Base-by-base conservation (phyloP, 37 sponge, comb jelly and placozoan species). In the Crambe crambe region DNA sequence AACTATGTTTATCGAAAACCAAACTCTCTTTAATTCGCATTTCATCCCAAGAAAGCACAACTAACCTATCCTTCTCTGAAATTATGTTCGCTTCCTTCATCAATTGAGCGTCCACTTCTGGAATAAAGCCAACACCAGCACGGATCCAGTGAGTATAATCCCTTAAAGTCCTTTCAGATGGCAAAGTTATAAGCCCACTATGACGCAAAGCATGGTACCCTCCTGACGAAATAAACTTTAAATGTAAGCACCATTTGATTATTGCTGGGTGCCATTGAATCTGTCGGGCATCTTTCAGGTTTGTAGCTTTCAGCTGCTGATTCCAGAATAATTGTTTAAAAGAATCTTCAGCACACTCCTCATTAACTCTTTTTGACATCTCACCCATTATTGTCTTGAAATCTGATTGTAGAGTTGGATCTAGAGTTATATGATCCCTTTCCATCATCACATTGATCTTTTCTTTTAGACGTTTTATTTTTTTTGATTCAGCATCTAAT, bases 281-380 rank as follows among this genome's bases (percentile, higher is more conserved):
- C 23, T 86, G 68, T 65, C 76, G 31, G 29, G 39, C 22, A 51
- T 86, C 70, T 67, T 80, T 86, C 30, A 39, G 30, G 34, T 74
- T 39, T 58, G 76, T 31, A 58, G 77, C 68, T 51, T 84, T 27
- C 15, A 80, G 72, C 35, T 86, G 87, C 60, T 86, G 44, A 26
- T 80, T 75, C 87, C 87, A 86, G 37, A 86, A 86, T 18, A 80
- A 18, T n/a, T 81, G 61, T 26, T 68, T 64, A 74, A 86, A 86
- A 5, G 72, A 77, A n/a, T 59, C 76, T 44, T 79, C 80, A 40
- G 76, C 38, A 77, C 80, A 75, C 58, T 51, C 57, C 47, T 75
- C 35, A 43, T 27, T 51, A 1, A 86, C 43, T n/a, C 39, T 68
- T 63, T 18, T 68, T 34, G 70, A 39, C 37, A 68, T 47, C 30